phyloP scores from a whole-genome alignment of 1,140 invertebrate genomes.

The Cephus cinctus region DNA sequence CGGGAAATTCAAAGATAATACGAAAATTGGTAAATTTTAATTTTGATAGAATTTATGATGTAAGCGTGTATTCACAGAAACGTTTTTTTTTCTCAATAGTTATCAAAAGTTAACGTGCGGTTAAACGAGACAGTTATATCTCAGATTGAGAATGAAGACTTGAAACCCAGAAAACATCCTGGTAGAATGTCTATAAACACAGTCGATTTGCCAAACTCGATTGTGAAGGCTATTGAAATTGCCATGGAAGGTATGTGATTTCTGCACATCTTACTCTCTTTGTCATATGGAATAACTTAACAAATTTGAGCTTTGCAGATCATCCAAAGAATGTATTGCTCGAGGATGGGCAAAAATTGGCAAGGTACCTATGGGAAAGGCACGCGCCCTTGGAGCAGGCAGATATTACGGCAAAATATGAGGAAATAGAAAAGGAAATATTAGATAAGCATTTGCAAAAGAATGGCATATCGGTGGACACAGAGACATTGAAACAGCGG shows the following conservation, averaged over 20 bases:
- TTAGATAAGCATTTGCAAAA: slow-evolving; percentile 39
- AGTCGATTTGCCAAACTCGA: slow-evolving; percentile 59
- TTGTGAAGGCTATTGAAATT: slow-evolving; percentile 57
- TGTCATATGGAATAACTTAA: not conserved
- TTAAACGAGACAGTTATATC: slow-evolving; percentile 55
- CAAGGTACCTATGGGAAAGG: slow-evolving; percentile 61
- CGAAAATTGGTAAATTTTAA: too few relatives aligned
- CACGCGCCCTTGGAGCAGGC: slow-evolving; percentile 62
- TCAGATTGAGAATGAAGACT: slow-evolving; percentile 57
- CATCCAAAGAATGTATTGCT: slow-evolving; percentile 55
- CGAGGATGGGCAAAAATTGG: slow-evolving; percentile 57
- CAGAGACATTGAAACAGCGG: slow-evolving; percentile 38
- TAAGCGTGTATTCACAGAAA: too few relatives aligned
- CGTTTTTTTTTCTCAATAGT: slow-evolving; percentile 14
- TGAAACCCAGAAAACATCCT: slow-evolving; percentile 70
- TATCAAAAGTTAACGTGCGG: slow-evolving; percentile 52
- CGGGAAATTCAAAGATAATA: too few relatives aligned
- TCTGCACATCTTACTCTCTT: not conserved
- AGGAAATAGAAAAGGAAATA: slow-evolving; percentile 42
- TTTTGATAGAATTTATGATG: too few relatives aligned
- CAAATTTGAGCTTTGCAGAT: slow-evolving; percentile 43
- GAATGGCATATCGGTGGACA: slow-evolving; percentile 31
- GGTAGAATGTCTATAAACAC: slow-evolving; percentile 59
- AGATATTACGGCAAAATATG: slow-evolving; percentile 53
- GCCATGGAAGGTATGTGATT: slow-evolving; percentile 52